These are phyloP conservation scores for Ophiodon elongatus DNA, from an alignment of 2,113 vertebrate species.

Conservation along the genomic window DNA sequence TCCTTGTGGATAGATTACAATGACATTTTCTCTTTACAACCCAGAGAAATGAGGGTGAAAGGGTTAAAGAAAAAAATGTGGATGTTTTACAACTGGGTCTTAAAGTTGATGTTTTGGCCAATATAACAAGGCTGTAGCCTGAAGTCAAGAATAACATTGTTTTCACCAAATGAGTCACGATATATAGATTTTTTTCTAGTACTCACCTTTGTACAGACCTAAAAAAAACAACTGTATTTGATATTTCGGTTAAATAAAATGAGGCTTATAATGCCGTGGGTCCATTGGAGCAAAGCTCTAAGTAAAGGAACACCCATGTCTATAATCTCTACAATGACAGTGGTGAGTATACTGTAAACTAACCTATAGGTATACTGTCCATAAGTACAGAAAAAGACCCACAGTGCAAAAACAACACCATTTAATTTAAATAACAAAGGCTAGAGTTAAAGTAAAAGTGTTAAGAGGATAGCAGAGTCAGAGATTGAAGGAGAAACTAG, in stretches of 20 bases:
- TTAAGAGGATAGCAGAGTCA: slow-evolving; percentile 19
- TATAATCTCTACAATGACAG: slow-evolving; percentile 11
- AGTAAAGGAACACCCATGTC: slow-evolving; percentile 2
- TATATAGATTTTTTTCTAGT: background rate
- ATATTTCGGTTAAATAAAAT: slow-evolving; percentile 6
- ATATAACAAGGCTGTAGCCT: slow-evolving; percentile 6
- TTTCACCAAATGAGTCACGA: background rate
- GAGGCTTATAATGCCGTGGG: background rate
- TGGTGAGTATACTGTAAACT: background rate
- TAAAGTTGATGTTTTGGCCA: slow-evolving; percentile 20
- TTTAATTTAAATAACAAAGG: slow-evolving; percentile 42
- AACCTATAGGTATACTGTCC: background rate
- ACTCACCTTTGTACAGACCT: slow-evolving; percentile 47
- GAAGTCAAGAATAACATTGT: slow-evolving; percentile 12
- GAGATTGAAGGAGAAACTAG: slow-evolving; percentile 53
- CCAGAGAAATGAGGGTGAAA: slow-evolving; percentile 64
- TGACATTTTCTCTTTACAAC: slow-evolving; percentile 78
- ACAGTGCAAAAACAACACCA: slow-evolving; percentile 10
- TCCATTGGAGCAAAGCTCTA: background rate
- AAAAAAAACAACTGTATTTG: slow-evolving; percentile 8
- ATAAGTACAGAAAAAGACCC: slow-evolving; percentile 30
- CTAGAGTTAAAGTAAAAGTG: slow-evolving; percentile 27
- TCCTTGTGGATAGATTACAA: slow-evolving; percentile 88
- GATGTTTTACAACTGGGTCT: slow-evolving; percentile 36
- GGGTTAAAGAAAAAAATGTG: slow-evolving; percentile 37